Evolutionary conservation across 2,113 vertebrate genomes (phyloP).

Genomic region (Cricetomys ansorgei): DNA sequence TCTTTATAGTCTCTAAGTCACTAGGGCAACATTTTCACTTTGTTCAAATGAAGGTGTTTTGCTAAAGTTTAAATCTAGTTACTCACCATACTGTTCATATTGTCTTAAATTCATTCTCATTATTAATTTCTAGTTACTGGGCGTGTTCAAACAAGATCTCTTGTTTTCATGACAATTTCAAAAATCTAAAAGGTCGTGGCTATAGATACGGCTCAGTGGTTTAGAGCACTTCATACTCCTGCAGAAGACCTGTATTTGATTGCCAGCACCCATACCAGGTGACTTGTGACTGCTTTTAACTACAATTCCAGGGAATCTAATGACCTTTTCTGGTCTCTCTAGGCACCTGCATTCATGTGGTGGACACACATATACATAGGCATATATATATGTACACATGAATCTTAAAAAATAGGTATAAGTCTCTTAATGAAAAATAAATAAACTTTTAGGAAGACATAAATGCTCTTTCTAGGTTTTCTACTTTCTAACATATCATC

Average conservation of each 20-base stretch:
- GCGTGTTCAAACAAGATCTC: neutral
- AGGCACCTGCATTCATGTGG: neutral
- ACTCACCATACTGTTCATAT: neutral
- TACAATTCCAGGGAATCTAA: neutral
- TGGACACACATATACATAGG: neutral
- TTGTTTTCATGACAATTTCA: neutral
- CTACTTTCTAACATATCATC: neutral
- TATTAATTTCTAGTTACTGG: neutral
- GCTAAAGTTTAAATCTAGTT: neutral
- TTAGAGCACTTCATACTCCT: neutral
- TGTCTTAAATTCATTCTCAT: neutral
- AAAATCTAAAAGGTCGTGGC: neutral
- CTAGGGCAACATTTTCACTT: neutral
- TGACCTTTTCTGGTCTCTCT: neutral
- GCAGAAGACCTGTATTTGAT: neutral
- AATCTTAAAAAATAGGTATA: too few species aligned
- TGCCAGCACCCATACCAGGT: too few species aligned
- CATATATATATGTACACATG: neutral
- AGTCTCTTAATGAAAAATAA: too few species aligned
- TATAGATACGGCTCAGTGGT: neutral
- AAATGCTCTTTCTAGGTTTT: neutral
- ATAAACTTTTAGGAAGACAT: neutral
- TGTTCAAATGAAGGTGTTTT: neutral
- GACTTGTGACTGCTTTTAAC: neutral
- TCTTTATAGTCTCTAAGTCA: neutral